A percentile compares a stretch with the other conserved stretches of the same genome.
Conservation (phyloP, 2,113 vertebrate species). For the Phaethornis superciliosus region DNA sequence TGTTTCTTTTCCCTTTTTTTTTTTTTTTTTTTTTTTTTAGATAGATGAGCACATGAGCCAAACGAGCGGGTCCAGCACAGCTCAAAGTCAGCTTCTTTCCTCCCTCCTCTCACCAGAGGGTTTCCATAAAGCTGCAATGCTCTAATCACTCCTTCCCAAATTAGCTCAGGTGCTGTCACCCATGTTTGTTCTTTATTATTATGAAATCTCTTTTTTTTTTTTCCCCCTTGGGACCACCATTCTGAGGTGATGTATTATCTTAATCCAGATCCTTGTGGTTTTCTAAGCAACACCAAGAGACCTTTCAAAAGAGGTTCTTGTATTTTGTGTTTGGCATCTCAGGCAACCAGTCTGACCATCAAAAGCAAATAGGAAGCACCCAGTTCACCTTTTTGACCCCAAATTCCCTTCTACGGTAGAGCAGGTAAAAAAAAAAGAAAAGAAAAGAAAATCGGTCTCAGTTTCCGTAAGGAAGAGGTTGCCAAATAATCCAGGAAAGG, state of each 20-base stretch:
- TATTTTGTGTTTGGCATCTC: background rate
- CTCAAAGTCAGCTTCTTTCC: background rate
- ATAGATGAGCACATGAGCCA: background rate
- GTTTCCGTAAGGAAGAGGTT: background rate
- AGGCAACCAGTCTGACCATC: background rate
- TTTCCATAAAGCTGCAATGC: background rate
- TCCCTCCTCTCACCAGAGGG: background rate
- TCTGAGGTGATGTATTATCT: background rate
- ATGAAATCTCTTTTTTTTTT: background rate
- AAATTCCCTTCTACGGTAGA: background rate
- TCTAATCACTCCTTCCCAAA: background rate
- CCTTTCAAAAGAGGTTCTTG: background rate
- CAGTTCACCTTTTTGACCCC: background rate
- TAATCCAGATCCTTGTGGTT: background rate
- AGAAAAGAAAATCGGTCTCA: background rate
- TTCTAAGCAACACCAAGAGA: background rate
- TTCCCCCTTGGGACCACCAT: background rate
- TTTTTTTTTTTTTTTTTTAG: no score
- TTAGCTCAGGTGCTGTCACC: background rate
- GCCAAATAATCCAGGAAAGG: background rate
- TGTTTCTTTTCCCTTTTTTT: background rate
- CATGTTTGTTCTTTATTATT: background rate
- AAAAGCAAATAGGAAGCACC: background rate
- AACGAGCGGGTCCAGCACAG: conserved; percentile 27
- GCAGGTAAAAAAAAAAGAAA: background rate